Evolutionary conservation across 1,140 invertebrate genomes (phyloP), one percentile per base, ranked within the genome.

Genomic region (Scaptomyza montana): DNA sequence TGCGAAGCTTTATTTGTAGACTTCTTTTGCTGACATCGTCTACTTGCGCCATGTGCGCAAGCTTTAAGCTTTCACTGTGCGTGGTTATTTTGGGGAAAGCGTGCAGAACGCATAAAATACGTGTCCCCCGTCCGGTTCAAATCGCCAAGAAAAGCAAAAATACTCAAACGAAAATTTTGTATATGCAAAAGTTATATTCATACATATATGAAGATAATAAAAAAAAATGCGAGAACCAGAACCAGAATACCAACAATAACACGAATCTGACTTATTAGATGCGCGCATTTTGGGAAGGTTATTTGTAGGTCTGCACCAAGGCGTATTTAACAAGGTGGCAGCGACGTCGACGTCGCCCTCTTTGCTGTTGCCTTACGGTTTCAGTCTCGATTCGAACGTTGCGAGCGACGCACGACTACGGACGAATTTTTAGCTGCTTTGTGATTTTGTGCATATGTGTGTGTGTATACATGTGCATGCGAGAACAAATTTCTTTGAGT

Each of bases 221-320:
- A 21, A 1, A 2, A 21, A 21, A 21, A 2, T 21, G 21, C 21
- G 21, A 21, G n/a, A 21, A 21, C 21, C 51, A 54, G 30, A 19
- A 47, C 9, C 5, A 16, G 25, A 39, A 25, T 3, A 25, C 0
- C 45, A 43, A 70, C 46, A 30, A 36, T 36, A 7, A 33, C 21
- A 56, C n/a, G 21, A 43, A 39, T 36, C 54, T 33, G 43, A 59
- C 56, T 30, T 47, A 47, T 47, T 47, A 3, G 5, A 28, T n/a
- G 49, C 8, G 12, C 50, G n/a, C 10, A 25, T n/a, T 21, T 33
- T 41, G 66, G 63, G 66, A 86, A 86, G 81, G 81, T 86, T 77
- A 74, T 87, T 86, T 86, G 81, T 87, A 86, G 81, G 81, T 86
- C 77, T 77, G 69, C 63, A n/a, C n/a, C n/a, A n/a, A n/a, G n/a